A percentile compares a stretch with the other conserved stretches of the same genome.
phyloP scores from a whole-genome alignment of 2,113 vertebrate genomes.

The Grallaria varia region DNA sequence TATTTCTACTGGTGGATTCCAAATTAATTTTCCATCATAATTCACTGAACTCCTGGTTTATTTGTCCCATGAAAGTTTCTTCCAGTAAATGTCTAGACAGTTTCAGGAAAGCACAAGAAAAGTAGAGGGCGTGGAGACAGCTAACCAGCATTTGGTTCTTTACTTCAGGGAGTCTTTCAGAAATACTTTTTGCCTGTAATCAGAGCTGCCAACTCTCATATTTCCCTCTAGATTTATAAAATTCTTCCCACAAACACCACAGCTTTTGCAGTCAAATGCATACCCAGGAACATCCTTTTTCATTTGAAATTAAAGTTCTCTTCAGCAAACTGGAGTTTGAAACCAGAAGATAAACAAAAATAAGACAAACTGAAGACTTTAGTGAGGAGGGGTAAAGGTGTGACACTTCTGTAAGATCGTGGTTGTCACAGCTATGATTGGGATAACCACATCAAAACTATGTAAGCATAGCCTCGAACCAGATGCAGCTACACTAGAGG shows the following conservation, averaged over 20 bases:
- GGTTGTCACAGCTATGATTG: not conserved
- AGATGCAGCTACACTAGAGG: not conserved
- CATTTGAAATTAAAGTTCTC: not conserved
- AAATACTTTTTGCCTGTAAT: not conserved
- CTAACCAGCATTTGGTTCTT: not conserved
- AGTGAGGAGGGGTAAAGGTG: not conserved
- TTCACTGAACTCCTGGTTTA: not conserved
- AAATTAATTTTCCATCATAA: not conserved
- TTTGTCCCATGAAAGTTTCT: not conserved
- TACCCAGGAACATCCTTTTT: not conserved
- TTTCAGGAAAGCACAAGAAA: not conserved
- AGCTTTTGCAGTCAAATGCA: not conserved
- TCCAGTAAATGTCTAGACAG: not conserved
- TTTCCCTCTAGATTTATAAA: not conserved
- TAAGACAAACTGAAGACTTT: not conserved
- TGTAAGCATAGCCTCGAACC: not conserved
- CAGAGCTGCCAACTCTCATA: not conserved
- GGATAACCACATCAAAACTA: not conserved
- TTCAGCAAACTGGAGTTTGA: not conserved
- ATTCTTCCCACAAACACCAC: not conserved
- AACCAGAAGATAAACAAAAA: not conserved
- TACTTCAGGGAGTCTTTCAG: not conserved
- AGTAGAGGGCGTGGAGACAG: not conserved
- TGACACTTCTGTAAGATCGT: not conserved
- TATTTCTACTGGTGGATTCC: not conserved